These are phyloP conservation scores for Ceyx margarethae DNA, from an alignment of 2,113 vertebrate genomes.

Conservation along the genomic window DNA sequence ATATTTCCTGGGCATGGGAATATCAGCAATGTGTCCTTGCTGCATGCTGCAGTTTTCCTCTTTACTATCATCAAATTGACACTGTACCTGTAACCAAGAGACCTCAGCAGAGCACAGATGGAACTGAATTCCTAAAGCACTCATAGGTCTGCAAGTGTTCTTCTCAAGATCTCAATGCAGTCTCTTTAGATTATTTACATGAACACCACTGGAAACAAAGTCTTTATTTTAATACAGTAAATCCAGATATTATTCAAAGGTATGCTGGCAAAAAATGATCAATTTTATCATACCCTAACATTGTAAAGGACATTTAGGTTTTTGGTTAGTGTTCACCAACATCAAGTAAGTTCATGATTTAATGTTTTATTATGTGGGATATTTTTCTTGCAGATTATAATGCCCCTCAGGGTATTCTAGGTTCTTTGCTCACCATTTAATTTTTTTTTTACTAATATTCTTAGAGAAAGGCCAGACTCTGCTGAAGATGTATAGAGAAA, in stretches of 20 bases:
- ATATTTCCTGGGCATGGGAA: conserved; percentile 22
- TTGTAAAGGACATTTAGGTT: not conserved
- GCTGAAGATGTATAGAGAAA: not conserved
- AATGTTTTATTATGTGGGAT: not conserved
- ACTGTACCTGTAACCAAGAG: not conserved
- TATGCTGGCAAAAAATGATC: not conserved
- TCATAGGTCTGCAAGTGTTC: not conserved
- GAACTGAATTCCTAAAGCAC: conserved; percentile 28
- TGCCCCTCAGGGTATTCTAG: not conserved
- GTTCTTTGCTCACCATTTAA: not conserved
- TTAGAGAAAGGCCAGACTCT: not conserved
- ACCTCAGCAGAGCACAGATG: conserved; percentile 3
- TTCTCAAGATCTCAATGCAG: not conserved
- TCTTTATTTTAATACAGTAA: not conserved
- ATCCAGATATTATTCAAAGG: not conserved
- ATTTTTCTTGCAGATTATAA: not conserved
- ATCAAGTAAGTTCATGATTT: not conserved
- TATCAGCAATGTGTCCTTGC: conserved; percentile 14
- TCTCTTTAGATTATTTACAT: not conserved
- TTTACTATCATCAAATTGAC: conserved; percentile 11
- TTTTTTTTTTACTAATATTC: not conserved
- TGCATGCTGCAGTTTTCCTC: not conserved
- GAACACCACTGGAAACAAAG: not conserved
- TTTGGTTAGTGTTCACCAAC: not conserved
- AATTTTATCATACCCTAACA: not conserved